A percentile compares a stretch with the other conserved stretches of the same genome.
Conservation (phyloP, 2,113 vertebrate species). For the Phylloscopus trochilus region DNA sequence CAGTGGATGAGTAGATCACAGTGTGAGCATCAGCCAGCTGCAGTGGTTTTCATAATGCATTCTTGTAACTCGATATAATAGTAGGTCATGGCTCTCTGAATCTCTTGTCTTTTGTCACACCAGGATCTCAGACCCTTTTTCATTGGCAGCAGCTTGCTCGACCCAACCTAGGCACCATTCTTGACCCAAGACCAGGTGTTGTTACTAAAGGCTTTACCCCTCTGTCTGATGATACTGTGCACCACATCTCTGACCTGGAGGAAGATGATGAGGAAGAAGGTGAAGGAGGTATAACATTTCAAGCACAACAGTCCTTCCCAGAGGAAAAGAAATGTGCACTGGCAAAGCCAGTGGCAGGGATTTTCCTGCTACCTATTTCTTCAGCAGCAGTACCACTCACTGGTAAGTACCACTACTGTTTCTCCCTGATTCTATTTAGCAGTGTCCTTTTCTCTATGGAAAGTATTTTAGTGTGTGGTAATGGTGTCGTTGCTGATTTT, state of each 20-base stretch:
- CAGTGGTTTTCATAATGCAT: not conserved
- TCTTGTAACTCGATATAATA: not conserved
- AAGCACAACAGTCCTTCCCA: slow-evolving; percentile 73
- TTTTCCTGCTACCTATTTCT: slow-evolving; percentile 72
- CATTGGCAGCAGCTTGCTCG: slow-evolving; percentile 98
- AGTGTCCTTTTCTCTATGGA: not conserved
- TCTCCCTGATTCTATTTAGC: not conserved
- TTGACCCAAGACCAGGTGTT: slow-evolving; percentile 93
- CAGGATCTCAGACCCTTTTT: slow-evolving; percentile 95
- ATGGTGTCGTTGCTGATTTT: not conserved
- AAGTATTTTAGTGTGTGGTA: not conserved
- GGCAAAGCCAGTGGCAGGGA: slow-evolving; percentile 49
- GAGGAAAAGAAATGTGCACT: slow-evolving; percentile 68
- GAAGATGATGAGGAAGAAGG: slow-evolving; percentile 86
- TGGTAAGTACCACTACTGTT: slow-evolving; percentile 60
- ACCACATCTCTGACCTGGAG: slow-evolving; percentile 90
- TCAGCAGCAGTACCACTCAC: slow-evolving; percentile 61
- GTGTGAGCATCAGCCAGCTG: not conserved
- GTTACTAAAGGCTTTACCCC: slow-evolving; percentile 93
- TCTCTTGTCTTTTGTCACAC: not conserved
- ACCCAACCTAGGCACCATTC: slow-evolving; percentile 92
- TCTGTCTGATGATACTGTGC: slow-evolving; percentile 77
- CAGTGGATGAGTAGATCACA: not conserved
- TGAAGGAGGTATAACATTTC: slow-evolving; percentile 87
- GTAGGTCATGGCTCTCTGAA: not conserved